Evolutionary conservation across 1,140 invertebrate genomes (phyloP).

Genomic region (Euwallacea similis): DNA sequence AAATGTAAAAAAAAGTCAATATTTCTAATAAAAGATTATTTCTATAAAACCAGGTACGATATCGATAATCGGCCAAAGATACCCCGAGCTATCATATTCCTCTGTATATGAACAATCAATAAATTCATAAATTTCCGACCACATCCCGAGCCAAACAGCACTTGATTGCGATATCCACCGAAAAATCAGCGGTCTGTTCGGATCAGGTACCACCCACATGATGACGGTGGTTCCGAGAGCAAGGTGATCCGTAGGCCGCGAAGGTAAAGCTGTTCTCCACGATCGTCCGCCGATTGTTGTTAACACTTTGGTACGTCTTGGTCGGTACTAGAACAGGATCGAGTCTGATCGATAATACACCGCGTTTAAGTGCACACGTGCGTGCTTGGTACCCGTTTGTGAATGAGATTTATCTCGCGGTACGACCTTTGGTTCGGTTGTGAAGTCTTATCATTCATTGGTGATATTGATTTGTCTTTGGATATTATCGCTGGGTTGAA

Average conservation of each 20-base stretch:
- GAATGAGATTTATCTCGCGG: constrained; percentile 27
- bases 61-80: no score
- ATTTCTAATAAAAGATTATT: no score
- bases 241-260: constrained; percentile 41
- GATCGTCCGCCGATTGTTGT: constrained; percentile 33
- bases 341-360: constrained; percentile 35
- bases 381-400: constrained; percentile 32
- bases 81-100: no score
- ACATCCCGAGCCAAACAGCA: constrained; percentile 1
- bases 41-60: no score
- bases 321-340: constrained; percentile 36
- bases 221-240: constrained; percentile 31
- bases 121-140: neutral
- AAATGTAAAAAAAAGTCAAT: no score
- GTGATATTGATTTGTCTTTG: neutral
- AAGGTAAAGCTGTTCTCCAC: constrained; percentile 38
- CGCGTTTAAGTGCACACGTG: constrained; percentile 28
- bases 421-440: constrained; percentile 20
- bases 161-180: constrained; percentile 9
- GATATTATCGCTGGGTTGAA: neutral
- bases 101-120: neutral
- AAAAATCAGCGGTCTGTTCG: constrained; percentile 17
- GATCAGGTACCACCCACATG: constrained; percentile 24
- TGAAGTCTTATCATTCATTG: constrained; percentile 1
- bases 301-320: constrained; percentile 38